Percentiles rank a stretch among this genome's conserved stretches.
phyloP scores from a whole-genome alignment of 1,140 invertebrate species.

The Orchestia grillus region DNA sequence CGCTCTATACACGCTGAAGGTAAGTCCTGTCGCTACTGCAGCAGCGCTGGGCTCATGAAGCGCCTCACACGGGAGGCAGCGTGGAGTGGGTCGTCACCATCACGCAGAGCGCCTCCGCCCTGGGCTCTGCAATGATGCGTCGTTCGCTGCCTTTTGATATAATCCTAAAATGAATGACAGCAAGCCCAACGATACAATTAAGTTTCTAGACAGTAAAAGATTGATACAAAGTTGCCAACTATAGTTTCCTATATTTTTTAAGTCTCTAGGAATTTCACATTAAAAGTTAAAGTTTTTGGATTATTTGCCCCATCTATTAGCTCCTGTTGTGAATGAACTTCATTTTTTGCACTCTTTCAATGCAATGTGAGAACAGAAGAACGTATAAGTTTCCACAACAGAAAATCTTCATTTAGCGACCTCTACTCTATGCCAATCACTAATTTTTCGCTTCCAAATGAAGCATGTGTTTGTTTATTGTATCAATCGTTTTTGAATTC shows the following conservation, averaged over 20 bases:
- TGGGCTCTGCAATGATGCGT: neutral
- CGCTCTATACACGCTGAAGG: neutral
- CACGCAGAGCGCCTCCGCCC: neutral
- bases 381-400: no score
- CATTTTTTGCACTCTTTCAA: no score
- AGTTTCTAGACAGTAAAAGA: neutral
- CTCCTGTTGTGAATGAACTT: no score
- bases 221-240: neutral
- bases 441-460: no score
- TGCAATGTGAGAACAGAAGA: no score
- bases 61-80: neutral
- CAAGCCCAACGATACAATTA: neutral
- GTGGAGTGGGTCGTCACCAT: neutral
- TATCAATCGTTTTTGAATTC: neutral
- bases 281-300: no score
- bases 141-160: neutral
- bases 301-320: no score
- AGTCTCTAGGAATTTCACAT: no score
- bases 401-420: no score
- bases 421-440: no score
- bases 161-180: neutral
- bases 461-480: no score
- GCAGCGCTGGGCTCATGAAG: neutral
- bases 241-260: no score
- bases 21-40: neutral